Evolutionary conservation across 2,888 invertebrate genomes (phyloP).

Genomic region (Drosophila mayaguana): DNA sequence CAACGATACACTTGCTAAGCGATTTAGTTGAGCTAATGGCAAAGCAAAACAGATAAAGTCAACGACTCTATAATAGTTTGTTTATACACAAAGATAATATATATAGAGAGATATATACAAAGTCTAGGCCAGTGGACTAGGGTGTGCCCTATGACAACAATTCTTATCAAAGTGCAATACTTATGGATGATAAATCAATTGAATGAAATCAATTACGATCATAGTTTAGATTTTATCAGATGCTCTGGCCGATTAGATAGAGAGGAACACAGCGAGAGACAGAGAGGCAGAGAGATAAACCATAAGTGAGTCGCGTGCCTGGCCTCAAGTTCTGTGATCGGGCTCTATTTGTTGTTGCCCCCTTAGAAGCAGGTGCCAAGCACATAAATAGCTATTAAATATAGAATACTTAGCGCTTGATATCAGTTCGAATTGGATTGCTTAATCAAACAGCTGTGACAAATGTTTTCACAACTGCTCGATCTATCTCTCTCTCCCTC

Average conservation of each 20-base stretch:
- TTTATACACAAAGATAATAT: constrained; percentile 26
- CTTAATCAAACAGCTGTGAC: constrained; percentile 45
- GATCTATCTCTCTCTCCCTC: neutral
- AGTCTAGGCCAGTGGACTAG: constrained; percentile 4
- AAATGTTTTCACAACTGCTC: constrained; percentile 36
- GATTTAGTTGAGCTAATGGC: constrained; percentile 1
- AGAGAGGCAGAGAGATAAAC: neutral
- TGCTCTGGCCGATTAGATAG: constrained; percentile 49
- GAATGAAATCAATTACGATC: constrained; percentile 36
- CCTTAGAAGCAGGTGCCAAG: neutral
- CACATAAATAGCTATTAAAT: constrained; percentile 1
- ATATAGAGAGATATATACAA: neutral
- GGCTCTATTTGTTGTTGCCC: neutral
- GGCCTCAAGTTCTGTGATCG: neutral
- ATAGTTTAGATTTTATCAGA: constrained; percentile 55
- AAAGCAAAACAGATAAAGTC: constrained; percentile 21
- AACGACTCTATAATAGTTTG: constrained; percentile 26
- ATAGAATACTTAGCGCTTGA: neutral
- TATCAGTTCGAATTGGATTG: constrained; percentile 1
- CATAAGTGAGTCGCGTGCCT: constrained; percentile 18
- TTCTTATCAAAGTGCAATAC: constrained; percentile 35
- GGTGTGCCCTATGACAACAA: constrained; percentile 18
- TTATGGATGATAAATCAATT: constrained; percentile 39
- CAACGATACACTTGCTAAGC: constrained; percentile 10
- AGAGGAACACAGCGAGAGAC: constrained; percentile 29